Base-by-base conservation (phyloP, 2,113 vertebrate species). In the Corythornis madagascariensis region DNA sequence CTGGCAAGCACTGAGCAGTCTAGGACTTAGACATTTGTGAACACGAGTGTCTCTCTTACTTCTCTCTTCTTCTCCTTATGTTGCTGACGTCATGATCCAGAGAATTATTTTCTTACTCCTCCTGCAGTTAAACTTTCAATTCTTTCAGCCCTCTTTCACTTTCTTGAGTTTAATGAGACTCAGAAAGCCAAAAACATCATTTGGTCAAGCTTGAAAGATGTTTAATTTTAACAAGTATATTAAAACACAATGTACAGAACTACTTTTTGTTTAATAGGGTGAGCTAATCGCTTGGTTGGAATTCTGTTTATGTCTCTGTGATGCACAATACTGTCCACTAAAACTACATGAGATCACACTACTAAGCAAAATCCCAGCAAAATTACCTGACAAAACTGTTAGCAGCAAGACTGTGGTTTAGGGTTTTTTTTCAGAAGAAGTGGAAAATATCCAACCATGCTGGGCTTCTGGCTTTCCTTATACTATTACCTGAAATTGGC, bases 391-490 rank as follows among this genome's bases (percentile, higher is more conserved):
- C 6, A 2, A 57, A 56, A 53, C 40, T 15, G 20, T 50, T 31
- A 88, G 56, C 72, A 71, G 87, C 69, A 92, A 88, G 75, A 65
- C 0, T 48, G n/a, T 53, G n/a, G 15, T 53, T 85, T 45, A 35
- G 38, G 38, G 4, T 10, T 10, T n/a, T 82, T 93, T 48, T 70
- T 76, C 40, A 25, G 48, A 74, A 87, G 56, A 65, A 87, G 53
- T 85, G 83, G 82, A 89, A 94, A 65, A 91, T 92, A 80, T 74
- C 65, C 84, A 92, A 40, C 61, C 79, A 83, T 18, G 45, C 72
- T 70, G 79, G 40, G 88, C 26, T 93, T 88, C 71, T 94, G 92
- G 80, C 86, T 94, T 90, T 53, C 56, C 48, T 90, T 57, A 35
- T 84, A 71, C 73, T 83, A 90, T 74, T 57, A 81, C n/a, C n/a